Conservation (phyloP, 2,113 vertebrate species). For the Nipponia nippon region DNA sequence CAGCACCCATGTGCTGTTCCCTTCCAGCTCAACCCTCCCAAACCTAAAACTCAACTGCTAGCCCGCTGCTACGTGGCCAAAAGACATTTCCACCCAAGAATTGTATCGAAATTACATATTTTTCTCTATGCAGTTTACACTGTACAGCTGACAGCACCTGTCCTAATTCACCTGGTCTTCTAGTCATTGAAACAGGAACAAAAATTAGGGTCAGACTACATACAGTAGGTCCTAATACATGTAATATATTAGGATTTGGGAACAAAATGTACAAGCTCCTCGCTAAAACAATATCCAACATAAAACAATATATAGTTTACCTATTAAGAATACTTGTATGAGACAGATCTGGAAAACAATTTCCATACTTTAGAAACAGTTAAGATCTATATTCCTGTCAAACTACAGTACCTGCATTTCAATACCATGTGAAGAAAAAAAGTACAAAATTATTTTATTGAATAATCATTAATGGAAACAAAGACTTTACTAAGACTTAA, state of each 20-base stretch:
- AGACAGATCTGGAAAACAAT: neutral
- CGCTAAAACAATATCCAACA: neutral
- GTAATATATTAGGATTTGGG: neutral
- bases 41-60: neutral
- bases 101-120: accelerated
- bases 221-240: accelerated
- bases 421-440: neutral
- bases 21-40: neutral
- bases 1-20: neutral
- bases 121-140: too few species aligned
- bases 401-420: neutral
- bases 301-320: accelerated
- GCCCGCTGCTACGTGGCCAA: neutral
- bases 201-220: neutral
- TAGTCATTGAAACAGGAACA: accelerated
- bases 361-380: neutral
- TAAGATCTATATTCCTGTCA: neutral
- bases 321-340: neutral
- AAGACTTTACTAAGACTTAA: slow-evolving; percentile 43
- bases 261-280: neutral
- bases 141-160: neutral
- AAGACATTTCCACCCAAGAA: neutral
- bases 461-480: neutral
- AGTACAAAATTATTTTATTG: neutral
- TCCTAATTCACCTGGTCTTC: too few species aligned